Conservation (phyloP, 2,888 invertebrate species). For the Metopia argyrocephala region DNA sequence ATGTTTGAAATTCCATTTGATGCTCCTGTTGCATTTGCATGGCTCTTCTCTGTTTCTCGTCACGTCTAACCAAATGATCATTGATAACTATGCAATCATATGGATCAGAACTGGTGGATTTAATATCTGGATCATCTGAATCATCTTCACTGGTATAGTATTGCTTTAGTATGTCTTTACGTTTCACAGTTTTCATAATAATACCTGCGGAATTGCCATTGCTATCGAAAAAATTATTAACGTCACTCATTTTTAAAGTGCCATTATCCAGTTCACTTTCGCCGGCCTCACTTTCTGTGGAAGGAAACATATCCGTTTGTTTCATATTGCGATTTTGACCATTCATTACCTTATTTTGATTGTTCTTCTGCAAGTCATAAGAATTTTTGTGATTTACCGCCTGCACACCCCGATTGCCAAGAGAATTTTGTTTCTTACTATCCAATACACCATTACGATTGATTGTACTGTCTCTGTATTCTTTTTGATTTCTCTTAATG, state of each 20-base stretch:
- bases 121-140: slow-evolving; percentile 79
- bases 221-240: slow-evolving; percentile 79
- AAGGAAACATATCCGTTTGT: slow-evolving; percentile 68
- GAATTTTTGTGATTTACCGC: slow-evolving; percentile 46
- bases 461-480: slow-evolving; percentile 63
- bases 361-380: slow-evolving; percentile 38
- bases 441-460: slow-evolving; percentile 42
- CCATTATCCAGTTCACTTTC: slow-evolving; percentile 75
- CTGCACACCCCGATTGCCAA: slow-evolving; percentile 27
- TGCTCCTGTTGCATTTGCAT: slow-evolving; percentile 78
- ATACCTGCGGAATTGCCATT: slow-evolving; percentile 80
- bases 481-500: slow-evolving; percentile 71
- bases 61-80: slow-evolving; percentile 82
- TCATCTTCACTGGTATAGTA: slow-evolving; percentile 83
- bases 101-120: slow-evolving; percentile 86
- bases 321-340: slow-evolving; percentile 14
- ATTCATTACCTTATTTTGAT: slow-evolving; percentile 43
- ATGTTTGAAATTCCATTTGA: slow-evolving; percentile 79
- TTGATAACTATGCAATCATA: slow-evolving; percentile 91
- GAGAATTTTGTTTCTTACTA: slow-evolving; percentile 45
- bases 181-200: slow-evolving; percentile 84
- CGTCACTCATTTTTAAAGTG: slow-evolving; percentile 79
- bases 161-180: slow-evolving; percentile 86
- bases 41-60: slow-evolving; percentile 77
- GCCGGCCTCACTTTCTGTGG: slow-evolving; percentile 72